Base-by-base conservation (phyloP, 2,113 vertebrate genomes). In the Calypte anna region DNA sequence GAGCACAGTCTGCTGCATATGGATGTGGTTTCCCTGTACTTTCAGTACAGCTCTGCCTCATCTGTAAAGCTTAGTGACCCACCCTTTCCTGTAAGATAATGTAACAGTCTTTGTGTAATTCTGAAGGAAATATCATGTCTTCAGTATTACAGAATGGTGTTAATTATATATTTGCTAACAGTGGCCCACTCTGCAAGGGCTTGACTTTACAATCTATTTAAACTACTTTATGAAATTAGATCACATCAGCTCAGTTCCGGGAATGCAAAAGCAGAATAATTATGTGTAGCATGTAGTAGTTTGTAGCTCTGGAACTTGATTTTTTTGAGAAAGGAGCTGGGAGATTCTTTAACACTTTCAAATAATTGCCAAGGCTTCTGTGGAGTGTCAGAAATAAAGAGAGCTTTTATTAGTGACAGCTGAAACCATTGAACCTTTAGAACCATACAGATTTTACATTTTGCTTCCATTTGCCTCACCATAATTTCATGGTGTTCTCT, bases 31-130 rank as follows among this genome's bases (percentile, higher is more conserved):
- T 97, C 48, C 93, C 83, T 68, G 21, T 25, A 64, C 93, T 90
- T 95, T 81, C 90, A 75, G 83, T 78, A 85, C 64, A 93, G 77
- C 91, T 86, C 83, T 74, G 69, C 91, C 86, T 83, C 90, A 38
- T 44, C 86, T 86, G 79, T 94, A 76, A 58, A 8, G 4, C 79
- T 68, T 30, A n/a, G 77, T 90, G 96, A 94, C 96, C 97, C 97
- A 93, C 97, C 98, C 97, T 98, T 98, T 98, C 98, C 98, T 98
- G 96, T 97, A 82, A 97, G 96, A 97, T 96, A 96, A 76, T 86
- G 77, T 21, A 97, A 63, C 74, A 54, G 72, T 90, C 75, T 94
- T 91, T 94, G 63, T 95, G 85, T 93, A 78, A 83, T 96, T 94
- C 88, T 90, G 93, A 89, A 96, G 91, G 94, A 86, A 97, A 87